A percentile compares a stretch with the other conserved stretches of the same genome.
Evolutionary conservation across 2,888 invertebrate genomes (phyloP).

Genomic region (Norana najaformis): DNA sequence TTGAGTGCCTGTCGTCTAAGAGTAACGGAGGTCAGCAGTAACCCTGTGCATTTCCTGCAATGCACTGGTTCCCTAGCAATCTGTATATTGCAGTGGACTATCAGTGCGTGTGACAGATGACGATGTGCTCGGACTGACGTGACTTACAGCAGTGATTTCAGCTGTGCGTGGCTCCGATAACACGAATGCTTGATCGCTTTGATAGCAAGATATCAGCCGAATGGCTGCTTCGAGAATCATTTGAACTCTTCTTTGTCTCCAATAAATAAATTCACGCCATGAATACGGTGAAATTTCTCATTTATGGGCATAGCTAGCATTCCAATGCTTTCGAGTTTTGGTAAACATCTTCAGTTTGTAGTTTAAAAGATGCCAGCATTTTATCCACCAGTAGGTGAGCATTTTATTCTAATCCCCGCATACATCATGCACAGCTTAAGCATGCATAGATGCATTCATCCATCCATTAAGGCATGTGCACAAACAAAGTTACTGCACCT

Average conservation of each 20-base stretch:
- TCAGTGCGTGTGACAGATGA: not conserved
- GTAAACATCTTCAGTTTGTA: not conserved
- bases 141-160: not conserved
- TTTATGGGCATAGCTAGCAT: not conserved
- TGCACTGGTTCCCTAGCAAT: not conserved
- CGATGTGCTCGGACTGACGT: not conserved
- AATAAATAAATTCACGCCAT: not conserved
- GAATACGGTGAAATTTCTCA: not conserved
- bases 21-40: not conserved
- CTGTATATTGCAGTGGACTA: not conserved
- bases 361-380: not conserved
- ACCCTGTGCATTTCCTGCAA: not conserved
- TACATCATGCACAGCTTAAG: too few species aligned
- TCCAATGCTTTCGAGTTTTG: not conserved
- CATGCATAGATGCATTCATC: too few species aligned
- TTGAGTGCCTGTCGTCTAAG: not conserved
- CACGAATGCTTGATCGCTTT: not conserved
- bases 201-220: too few species aligned
- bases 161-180: slow-evolving; percentile 13
- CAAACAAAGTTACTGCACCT: too few species aligned
- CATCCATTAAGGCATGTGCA: too few species aligned
- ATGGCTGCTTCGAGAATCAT: not conserved
- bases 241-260: not conserved
- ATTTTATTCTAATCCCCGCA: too few species aligned
- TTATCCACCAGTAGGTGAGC: too few species aligned